phyloP scores from a whole-genome alignment of 2,113 vertebrate species.

The Oreochromis aureus region DNA sequence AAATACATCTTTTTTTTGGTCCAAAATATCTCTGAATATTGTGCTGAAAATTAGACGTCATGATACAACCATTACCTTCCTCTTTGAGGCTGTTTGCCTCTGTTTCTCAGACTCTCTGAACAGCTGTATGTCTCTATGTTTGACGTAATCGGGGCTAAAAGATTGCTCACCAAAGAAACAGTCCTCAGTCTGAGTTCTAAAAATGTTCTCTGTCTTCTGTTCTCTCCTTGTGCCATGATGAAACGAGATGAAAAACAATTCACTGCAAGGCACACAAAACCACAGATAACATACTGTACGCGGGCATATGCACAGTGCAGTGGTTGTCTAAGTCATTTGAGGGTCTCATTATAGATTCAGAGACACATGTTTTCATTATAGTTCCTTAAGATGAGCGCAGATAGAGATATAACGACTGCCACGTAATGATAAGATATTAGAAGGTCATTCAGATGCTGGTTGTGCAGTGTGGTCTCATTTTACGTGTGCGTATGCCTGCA shows the following conservation, averaged over 20 bases:
- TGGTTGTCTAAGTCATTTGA: constrained; percentile 25
- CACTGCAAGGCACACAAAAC: constrained; percentile 19
- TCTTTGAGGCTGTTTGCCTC: background rate
- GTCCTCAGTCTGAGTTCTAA: constrained; percentile 48
- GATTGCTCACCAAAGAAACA: constrained; percentile 56
- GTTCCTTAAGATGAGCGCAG: constrained; percentile 1
- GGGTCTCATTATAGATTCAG: constrained; percentile 19
- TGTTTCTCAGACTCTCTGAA: constrained; percentile 20
- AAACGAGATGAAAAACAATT: constrained; percentile 61
- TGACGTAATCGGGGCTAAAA: constrained; percentile 56
- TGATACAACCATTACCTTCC: constrained; percentile 10
- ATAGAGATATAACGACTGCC: background rate
- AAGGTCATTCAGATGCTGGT: background rate
- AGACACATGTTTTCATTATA: constrained; percentile 26
- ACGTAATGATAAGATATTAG: constrained; percentile 25
- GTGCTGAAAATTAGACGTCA: constrained; percentile 12
- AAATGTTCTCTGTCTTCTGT: constrained; percentile 46
- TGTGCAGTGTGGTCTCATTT: constrained; percentile 5
- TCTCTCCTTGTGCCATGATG: constrained; percentile 50
- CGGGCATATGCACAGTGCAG: background rate
- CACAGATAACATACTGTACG: constrained; percentile 3
- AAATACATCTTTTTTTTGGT: constrained; percentile 8
- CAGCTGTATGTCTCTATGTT: constrained; percentile 49
- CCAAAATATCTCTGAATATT: background rate
- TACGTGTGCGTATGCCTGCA: background rate